Evolutionary conservation across 35 echinoderm and acorn worm species (phyloP).

Genomic region (Strongylocentrotus purpuratus): DNA sequence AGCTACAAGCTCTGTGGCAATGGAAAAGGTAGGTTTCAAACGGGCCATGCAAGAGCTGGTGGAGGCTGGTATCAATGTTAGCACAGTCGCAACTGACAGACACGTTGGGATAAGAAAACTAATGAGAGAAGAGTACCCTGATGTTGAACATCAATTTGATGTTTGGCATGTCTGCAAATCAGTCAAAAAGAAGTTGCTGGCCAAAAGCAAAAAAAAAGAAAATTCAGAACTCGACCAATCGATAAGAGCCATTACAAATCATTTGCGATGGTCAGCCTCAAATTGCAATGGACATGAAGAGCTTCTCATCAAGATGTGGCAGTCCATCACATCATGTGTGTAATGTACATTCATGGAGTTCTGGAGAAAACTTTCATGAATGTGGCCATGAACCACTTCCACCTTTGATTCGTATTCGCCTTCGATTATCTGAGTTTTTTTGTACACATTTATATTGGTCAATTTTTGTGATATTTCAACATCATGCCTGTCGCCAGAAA

Average conservation of each 20-base stretch:
- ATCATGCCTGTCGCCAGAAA: too few relatives aligned
- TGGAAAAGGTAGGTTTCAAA: conserved; percentile 65
- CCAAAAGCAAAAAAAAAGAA: conserved; percentile 33
- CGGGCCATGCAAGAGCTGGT: neutral
- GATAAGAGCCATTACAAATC: conserved; percentile 39
- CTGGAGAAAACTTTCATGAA: neutral
- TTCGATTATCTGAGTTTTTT: too few relatives aligned
- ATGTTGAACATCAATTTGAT: conserved; percentile 68
- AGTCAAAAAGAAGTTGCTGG: conserved; percentile 36
- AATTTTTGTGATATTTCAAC: too few relatives aligned
- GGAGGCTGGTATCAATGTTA: neutral
- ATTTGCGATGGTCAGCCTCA: conserved; percentile 42
- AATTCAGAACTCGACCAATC: conserved; percentile 41
- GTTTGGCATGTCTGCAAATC: conserved; percentile 58
- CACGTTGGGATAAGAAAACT: conserved; percentile 46
- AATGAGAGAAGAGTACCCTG: conserved; percentile 38
- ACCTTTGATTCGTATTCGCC: too few relatives aligned
- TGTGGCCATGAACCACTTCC: conserved; percentile 33
- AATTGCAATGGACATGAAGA: conserved; percentile 4
- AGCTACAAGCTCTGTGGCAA: conserved; percentile 55
- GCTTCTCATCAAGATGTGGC: conserved; percentile 45
- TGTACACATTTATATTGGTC: too few relatives aligned
- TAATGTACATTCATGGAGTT: conserved; percentile 35
- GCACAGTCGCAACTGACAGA: conserved; percentile 63
- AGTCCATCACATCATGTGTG: conserved; percentile 33